phyloP scores from a whole-genome alignment of 2,797 vertebrate species.

The Chelmon rostratus region DNA sequence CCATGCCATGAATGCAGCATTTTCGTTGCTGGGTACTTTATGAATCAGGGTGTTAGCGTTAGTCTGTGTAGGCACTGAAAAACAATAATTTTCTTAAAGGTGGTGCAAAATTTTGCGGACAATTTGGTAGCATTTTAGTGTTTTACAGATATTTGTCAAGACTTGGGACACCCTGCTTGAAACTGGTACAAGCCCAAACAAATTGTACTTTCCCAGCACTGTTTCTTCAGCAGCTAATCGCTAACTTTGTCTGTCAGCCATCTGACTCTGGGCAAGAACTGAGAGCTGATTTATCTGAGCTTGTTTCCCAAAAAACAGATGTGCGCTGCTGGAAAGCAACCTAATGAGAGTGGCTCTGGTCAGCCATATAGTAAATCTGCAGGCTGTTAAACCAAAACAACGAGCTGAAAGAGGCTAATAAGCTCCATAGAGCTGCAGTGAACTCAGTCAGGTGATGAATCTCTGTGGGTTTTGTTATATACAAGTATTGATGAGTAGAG shows the following conservation, averaged over 20 bases:
- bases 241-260: neutral
- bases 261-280: neutral
- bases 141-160: too few species aligned
- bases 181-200: too few species aligned
- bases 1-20: too few species aligned
- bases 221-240: neutral
- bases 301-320: constrained; percentile 2
- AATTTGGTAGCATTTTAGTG: too few species aligned
- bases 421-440: neutral
- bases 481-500: neutral
- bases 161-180: too few species aligned
- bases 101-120: too few species aligned
- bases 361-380: neutral
- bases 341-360: neutral
- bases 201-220: neutral
- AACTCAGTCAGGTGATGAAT: neutral
- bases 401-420: neutral
- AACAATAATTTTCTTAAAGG: too few species aligned
- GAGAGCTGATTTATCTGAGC: constrained; percentile 1
- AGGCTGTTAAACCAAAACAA: neutral
- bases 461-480: neutral
- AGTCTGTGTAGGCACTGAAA: too few species aligned
- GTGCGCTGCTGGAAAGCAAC: neutral
- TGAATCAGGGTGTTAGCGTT: too few species aligned
- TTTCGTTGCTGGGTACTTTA: too few species aligned